Percentiles rank a stretch among this genome's conserved stretches.
Conservation (phyloP, 2,797 vertebrate species). For the Podarcis siculus region DNA sequence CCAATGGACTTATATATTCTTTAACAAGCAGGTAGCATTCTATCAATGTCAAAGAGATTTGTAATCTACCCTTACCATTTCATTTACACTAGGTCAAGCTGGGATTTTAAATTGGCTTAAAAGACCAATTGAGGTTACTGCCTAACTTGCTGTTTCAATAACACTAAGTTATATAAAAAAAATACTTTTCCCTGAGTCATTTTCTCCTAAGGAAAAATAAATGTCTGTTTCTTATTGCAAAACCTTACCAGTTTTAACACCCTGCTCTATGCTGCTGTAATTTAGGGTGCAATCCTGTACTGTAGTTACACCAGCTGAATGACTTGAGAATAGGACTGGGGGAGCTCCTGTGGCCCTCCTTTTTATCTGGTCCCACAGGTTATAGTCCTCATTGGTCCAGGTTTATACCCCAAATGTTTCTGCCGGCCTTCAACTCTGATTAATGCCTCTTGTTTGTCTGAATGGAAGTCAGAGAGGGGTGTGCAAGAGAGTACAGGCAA, state of each 20-base stretch:
- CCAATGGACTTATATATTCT: constrained; percentile 10
- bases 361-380: too few relatives aligned
- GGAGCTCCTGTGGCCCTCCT: too few relatives aligned
- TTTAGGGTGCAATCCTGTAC: not conserved
- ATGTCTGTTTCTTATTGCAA: not conserved
- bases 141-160: constrained; percentile 6
- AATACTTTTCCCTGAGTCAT: not conserved
- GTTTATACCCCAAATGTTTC: too few relatives aligned
- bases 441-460: too few relatives aligned
- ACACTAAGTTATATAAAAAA: not conserved
- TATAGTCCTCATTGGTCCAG: too few relatives aligned
- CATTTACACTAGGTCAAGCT: not conserved
- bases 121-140: not conserved
- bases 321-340: not conserved
- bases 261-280: not conserved
- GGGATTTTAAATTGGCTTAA: constrained; percentile 15
- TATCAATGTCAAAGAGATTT: constrained; percentile 8
- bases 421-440: too few relatives aligned
- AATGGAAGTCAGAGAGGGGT: too few relatives aligned
- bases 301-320: not conserved
- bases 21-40: constrained; percentile 28
- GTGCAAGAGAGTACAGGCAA: too few relatives aligned
- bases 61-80: constrained; percentile 1
- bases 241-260: not conserved
- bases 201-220: not conserved